Evolutionary conservation across 1,140 invertebrate species (phyloP).

Genomic region (Octopus bimaculoides): DNA sequence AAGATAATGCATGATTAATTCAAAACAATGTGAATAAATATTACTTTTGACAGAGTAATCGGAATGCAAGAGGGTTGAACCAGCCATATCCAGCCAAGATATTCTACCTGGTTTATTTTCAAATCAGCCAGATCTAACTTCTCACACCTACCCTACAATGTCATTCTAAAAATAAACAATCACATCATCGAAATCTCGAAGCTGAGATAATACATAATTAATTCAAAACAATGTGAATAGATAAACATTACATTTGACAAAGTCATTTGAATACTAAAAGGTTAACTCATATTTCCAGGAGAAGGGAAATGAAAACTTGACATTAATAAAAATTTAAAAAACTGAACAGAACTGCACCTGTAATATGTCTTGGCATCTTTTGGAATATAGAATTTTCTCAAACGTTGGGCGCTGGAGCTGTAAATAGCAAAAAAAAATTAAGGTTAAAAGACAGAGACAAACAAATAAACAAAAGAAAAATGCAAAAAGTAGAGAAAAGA

Average conservation of each 20-base stretch:
- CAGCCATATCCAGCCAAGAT: no score
- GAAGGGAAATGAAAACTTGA: not conserved
- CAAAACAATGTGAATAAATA: no score
- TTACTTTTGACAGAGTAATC: no score
- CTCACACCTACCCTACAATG: no score
- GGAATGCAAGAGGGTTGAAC: no score
- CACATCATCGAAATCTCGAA: no score
- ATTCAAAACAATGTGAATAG: no score
- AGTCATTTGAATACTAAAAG: not conserved
- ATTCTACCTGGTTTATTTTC: no score
- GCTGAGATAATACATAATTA: no score
- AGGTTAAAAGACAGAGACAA: not conserved
- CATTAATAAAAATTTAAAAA: not conserved
- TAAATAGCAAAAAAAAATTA: not conserved
- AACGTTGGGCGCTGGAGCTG: not conserved
- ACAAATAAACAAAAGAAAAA: not conserved
- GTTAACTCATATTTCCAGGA: not conserved
- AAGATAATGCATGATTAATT: no score
- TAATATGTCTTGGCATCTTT: slow-evolving; percentile 2
- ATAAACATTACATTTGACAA: not conserved
- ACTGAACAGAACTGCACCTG: not conserved
- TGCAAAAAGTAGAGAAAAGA: not conserved
- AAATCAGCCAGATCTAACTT: no score
- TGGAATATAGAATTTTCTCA: not conserved
- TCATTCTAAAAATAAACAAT: no score